Percentiles rank a stretch among this genome's conserved stretches.
phyloP scores from a whole-genome alignment of 2,888 invertebrate genomes.

The Anoncus sp. region DNA sequence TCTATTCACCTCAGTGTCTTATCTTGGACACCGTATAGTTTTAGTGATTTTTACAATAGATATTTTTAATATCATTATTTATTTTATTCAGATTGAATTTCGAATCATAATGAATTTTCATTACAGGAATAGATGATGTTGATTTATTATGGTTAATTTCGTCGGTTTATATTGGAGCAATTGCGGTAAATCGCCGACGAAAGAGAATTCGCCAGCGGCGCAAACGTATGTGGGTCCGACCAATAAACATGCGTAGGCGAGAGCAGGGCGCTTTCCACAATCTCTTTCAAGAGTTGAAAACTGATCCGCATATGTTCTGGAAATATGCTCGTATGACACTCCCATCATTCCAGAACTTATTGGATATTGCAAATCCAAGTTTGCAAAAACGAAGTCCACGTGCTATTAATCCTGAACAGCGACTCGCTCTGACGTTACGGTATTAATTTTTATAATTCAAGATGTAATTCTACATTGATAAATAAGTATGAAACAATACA shows the following conservation, averaged over 20 bases:
- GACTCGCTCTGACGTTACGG: background rate
- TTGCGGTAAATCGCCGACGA: no score
- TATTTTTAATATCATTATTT: no score
- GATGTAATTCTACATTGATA: background rate
- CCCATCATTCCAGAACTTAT: background rate
- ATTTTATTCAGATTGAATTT: no score
- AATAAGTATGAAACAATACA: background rate
- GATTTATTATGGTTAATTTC: no score
- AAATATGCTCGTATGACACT: background rate
- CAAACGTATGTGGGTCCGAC: background rate
- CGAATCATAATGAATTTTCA: no score
- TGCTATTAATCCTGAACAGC: background rate
- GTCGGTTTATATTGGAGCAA: no score
- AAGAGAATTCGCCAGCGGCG: no score
- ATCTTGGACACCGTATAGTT: no score
- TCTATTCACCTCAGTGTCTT: no score
- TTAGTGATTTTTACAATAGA: no score
- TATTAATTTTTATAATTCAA: background rate
- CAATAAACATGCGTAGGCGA: background rate
- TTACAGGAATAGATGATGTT: no score
- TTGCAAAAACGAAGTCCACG: background rate
- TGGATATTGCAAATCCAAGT: background rate
- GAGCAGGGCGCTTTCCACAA: background rate
- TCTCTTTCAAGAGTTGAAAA: background rate
- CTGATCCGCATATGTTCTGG: background rate